Percentiles rank a stretch among this genome's conserved stretches.
Evolutionary conservation across 2,888 invertebrate species (phyloP).

Genomic region (Thalpophila matura): DNA sequence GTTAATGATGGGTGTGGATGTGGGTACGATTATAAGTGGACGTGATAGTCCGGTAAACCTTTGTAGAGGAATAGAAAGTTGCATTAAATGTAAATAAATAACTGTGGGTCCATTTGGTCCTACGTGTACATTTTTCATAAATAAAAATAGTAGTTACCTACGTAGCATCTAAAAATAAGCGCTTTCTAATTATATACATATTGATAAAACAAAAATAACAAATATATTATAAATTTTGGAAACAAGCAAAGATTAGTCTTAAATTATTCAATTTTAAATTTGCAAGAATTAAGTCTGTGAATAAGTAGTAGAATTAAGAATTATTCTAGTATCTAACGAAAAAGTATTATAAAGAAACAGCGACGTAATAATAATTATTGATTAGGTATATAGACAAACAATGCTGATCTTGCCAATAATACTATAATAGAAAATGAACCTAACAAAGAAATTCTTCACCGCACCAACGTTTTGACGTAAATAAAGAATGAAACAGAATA

Average conservation of each 20-base stretch:
- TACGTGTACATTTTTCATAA: too few species aligned
- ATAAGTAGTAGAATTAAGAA: not conserved
- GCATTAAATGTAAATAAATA: not conserved
- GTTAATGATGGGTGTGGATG: conserved; percentile 49
- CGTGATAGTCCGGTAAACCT: not conserved
- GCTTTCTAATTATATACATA: too few species aligned
- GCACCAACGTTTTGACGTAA: conserved; percentile 67
- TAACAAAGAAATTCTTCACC: conserved; percentile 59
- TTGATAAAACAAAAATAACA: too few species aligned
- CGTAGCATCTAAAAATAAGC: too few species aligned
- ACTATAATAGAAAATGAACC: conserved; percentile 28
- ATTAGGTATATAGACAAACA: conserved; percentile 21
- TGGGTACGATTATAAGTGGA: conserved; percentile 18
- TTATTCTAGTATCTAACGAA: not conserved
- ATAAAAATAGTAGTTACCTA: too few species aligned
- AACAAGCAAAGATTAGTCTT: too few species aligned
- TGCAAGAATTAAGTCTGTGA: too few species aligned
- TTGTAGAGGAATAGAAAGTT: conserved; percentile 12
- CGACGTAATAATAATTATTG: too few species aligned
- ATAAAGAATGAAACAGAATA: conserved; percentile 81
- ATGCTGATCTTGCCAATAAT: conserved; percentile 8
- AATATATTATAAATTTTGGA: too few species aligned
- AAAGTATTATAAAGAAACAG: not conserved
- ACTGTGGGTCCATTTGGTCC: too few species aligned
- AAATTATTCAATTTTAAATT: too few species aligned